Conservation (phyloP, 2,888 invertebrate species). For the Diaphora mendica region DNA sequence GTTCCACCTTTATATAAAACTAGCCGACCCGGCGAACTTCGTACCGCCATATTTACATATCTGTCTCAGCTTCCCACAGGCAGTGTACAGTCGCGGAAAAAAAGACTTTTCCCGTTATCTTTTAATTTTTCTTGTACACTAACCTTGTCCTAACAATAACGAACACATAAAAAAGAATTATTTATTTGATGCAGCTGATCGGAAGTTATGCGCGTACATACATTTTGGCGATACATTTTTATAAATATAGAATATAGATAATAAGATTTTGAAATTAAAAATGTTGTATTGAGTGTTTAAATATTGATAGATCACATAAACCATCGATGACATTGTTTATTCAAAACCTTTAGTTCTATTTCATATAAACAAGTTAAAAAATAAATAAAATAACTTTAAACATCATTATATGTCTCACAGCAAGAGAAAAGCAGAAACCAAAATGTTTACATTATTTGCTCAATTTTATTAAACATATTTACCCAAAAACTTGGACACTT, state of each 20-base stretch:
- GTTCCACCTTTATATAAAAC: background rate
- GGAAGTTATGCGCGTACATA: too few relatives aligned
- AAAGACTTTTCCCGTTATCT: too few relatives aligned
- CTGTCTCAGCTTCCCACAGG: too few relatives aligned
- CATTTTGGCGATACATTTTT: too few relatives aligned
- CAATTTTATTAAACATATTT: slow-evolving; percentile 2
- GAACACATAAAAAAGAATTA: too few relatives aligned
- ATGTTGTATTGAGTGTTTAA: background rate
- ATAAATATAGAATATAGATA: too few relatives aligned
- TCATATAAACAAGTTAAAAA: background rate
- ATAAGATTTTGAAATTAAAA: background rate
- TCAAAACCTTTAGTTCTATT: background rate
- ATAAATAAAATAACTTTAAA: background rate
- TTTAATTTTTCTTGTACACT: too few relatives aligned
- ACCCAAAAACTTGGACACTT: slow-evolving; percentile 3
- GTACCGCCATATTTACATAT: too few relatives aligned
- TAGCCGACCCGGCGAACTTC: too few relatives aligned
- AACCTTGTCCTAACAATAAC: too few relatives aligned
- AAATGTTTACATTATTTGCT: background rate
- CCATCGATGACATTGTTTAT: background rate
- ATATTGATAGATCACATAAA: background rate
- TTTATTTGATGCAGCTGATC: too few relatives aligned
- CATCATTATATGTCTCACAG: background rate
- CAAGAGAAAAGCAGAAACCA: background rate
- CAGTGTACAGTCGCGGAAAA: too few relatives aligned